Evolutionary conservation across 2,113 vertebrate genomes (phyloP), one percentile per base, ranked within the genome.

Genomic region (Thermophis baileyi): DNA sequence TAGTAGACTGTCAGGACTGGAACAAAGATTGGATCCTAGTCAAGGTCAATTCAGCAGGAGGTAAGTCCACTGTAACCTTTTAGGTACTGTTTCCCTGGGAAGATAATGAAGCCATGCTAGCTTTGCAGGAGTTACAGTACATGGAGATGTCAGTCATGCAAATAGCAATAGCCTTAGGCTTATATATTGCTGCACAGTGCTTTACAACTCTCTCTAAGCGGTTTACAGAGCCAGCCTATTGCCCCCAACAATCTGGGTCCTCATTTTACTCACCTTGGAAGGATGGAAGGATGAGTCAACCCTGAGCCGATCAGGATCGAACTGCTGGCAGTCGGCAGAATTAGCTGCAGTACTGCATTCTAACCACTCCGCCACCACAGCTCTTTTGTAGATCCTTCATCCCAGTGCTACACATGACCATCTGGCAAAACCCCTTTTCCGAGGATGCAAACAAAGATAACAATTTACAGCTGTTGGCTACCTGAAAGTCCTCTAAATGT

Each of bases 41-140:
- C 91, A 99, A 97, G 97, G 98, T 99, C 93, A 99, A 98, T 96
- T 99, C 99, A 0, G 94, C 97, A 0, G 99, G 99, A 95, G 99
- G 99, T 99, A 94, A 96, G 98, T n/a, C 27, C 46, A 0, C 55
- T 18, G 18, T 9, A 18, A 30, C 6, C 11, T 27, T 27, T 6
- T 25, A 55, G 16, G 2, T 25, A 3, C 54, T 25, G 2, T 3
- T 9, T 25, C n/a, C 50, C 14, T 44, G n/a, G 3, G 14, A 25
- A 16, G 51, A 16, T 27, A n/a, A 47, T 27, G n/a, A 11, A 24
- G 8, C 27, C n/a, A 27, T 63, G 53, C 4, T 8, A 18, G 22
- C 4, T 50, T 40, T 40, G 53, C 53, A 85, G 44, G 18, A 47
- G n/a, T 18, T 57, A 40, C n/a, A n/a, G n/a, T n/a, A n/a, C 51